Percentiles rank a stretch among this genome's conserved stretches.
Conservation (phyloP, 2,888 invertebrate genomes). For the Xestia xanthographa region DNA sequence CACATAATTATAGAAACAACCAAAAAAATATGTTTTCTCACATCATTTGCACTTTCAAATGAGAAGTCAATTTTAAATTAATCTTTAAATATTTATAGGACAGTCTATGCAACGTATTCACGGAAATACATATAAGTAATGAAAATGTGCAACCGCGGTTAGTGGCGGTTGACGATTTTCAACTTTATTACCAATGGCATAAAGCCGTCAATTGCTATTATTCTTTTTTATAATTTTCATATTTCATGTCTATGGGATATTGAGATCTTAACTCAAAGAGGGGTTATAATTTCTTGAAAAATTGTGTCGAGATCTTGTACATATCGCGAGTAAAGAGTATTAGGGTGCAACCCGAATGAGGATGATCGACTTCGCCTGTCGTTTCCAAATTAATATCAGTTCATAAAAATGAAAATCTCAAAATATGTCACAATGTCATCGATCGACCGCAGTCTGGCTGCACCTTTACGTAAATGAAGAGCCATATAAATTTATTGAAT, state of each 20-base stretch:
- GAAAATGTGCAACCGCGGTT: conserved; percentile 5
- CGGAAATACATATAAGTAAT: conserved; percentile 38
- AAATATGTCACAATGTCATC: conserved; percentile 5
- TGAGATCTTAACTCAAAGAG: conserved; percentile 29
- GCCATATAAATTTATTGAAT: too few species aligned
- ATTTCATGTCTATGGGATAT: conserved; percentile 8
- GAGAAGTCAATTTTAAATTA: conserved; percentile 55
- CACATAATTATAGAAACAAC: conserved; percentile 61
- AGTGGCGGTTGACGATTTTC: too few species aligned
- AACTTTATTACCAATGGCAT: background rate
- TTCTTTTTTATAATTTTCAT: conserved; percentile 21
- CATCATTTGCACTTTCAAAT: conserved; percentile 51
- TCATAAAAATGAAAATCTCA: background rate
- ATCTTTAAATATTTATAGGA: conserved; percentile 42
- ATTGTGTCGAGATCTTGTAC: conserved; percentile 4
- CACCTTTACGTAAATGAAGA: background rate
- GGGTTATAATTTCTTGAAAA: conserved; percentile 10
- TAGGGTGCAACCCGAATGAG: background rate
- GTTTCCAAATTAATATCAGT: background rate
- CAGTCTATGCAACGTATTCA: conserved; percentile 58
- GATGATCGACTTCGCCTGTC: background rate
- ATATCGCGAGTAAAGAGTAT: conserved; percentile 8
- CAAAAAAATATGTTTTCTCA: conserved; percentile 47
- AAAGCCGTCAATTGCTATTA: background rate
- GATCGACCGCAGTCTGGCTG: background rate